Evolutionary conservation across 2,888 invertebrate genomes (phyloP).

Genomic region (Diploptera punctata): DNA sequence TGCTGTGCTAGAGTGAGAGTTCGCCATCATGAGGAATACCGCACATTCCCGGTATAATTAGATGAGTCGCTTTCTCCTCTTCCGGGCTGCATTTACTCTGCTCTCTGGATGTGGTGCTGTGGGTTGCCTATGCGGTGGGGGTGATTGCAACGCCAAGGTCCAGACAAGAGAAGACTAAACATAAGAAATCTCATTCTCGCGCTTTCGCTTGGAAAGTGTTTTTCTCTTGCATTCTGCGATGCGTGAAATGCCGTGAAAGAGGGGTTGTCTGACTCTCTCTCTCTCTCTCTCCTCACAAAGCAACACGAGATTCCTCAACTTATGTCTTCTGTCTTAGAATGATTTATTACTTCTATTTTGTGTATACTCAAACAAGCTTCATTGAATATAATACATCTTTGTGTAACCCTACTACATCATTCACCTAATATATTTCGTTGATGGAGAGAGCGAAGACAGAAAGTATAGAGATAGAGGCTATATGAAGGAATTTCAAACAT

Average conservation of each 20-base stretch:
- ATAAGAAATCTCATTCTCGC: conserved; percentile 35
- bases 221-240: conserved; percentile 31
- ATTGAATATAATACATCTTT: no score
- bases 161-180: background rate
- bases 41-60: conserved; percentile 39
- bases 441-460: no score
- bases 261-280: background rate
- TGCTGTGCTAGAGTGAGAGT: background rate
- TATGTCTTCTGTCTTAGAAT: no score
- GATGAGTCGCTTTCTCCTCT: conserved; percentile 19
- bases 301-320: no score
- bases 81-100: background rate
- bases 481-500: no score
- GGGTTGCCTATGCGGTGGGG: conserved; percentile 12
- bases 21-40: conserved; percentile 30
- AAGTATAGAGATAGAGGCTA: no score
- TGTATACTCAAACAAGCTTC: no score
- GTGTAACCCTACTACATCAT: no score
- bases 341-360: no score
- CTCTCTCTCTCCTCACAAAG: no score
- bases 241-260: conserved; percentile 36
- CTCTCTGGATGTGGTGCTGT: conserved; percentile 3
- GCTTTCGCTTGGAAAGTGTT: conserved; percentile 39
- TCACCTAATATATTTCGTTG: no score
- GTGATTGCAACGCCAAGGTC: conserved; percentile 1